These are phyloP conservation scores for Odocoileus hemionus DNA, from an alignment of 2,113 vertebrate genomes.

Conservation along the genomic window DNA sequence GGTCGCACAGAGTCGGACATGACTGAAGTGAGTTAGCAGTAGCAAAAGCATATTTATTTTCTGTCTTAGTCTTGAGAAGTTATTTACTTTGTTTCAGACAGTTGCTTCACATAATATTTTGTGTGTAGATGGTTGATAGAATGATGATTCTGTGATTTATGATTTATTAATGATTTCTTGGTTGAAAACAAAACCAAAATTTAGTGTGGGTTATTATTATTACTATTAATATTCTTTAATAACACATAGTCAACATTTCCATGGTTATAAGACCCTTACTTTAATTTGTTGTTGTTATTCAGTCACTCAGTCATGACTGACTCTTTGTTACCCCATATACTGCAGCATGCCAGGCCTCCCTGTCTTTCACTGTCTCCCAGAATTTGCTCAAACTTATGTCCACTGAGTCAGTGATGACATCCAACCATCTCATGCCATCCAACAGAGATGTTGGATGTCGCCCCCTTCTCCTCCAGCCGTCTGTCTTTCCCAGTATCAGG, in stretches of 20 bases:
- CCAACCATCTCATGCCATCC: not conserved
- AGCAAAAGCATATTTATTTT: not conserved
- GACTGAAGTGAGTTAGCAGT: no score
- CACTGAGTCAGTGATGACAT: not conserved
- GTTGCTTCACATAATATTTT: not conserved
- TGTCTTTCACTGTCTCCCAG: not conserved
- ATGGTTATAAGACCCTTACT: conserved; percentile 30
- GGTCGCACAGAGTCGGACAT: no score
- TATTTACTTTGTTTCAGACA: conserved; percentile 41
- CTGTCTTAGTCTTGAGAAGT: not conserved
- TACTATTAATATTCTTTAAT: conserved; percentile 7
- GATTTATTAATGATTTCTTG: not conserved
- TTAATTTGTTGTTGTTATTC: not conserved
- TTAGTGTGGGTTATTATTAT: conserved; percentile 20
- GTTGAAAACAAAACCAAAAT: conserved; percentile 37
- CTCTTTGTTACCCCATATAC: not conserved
- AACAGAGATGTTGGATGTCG: not conserved
- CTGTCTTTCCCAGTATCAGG: not conserved
- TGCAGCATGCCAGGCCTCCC: not conserved
- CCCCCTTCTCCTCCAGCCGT: fast-evolving
- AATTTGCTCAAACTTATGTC: not conserved
- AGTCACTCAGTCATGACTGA: not conserved
- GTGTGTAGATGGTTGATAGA: not conserved
- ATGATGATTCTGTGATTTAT: not conserved
- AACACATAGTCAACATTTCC: conserved; percentile 13